Percentiles rank a stretch among this genome's conserved stretches.
Conservation (phyloP, 1,140 invertebrate species). For the Zaprionus kolodkinae region DNA sequence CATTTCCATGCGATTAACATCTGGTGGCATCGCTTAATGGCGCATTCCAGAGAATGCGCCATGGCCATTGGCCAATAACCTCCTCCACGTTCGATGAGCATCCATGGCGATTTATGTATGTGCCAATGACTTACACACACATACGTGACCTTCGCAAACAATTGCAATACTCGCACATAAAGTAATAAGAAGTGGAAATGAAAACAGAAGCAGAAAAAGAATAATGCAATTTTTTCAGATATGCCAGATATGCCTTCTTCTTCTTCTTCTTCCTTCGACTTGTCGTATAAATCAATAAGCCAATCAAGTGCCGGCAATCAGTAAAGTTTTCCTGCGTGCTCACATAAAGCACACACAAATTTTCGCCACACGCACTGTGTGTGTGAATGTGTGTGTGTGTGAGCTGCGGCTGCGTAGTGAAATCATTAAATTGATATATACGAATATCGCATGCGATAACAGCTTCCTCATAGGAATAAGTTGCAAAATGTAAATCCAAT, state of each 20-base stretch:
- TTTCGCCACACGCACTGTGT: conserved; percentile 49
- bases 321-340: conserved; percentile 39
- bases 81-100: not conserved
- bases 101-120: conserved; percentile 52
- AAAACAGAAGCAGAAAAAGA: conserved; percentile 2
- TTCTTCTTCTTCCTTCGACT: not conserved
- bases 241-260: not conserved
- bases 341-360: conserved; percentile 55
- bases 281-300: conserved; percentile 59
- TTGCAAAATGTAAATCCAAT: not conserved
- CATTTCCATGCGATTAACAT: conserved; percentile 82
- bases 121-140: conserved; percentile 30
- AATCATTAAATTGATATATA: conserved; percentile 50
- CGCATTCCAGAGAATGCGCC: conserved; percentile 44
- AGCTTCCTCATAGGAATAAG: not conserved
- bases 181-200: not conserved
- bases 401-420: not conserved
- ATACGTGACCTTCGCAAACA: conserved; percentile 49
- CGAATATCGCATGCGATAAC: conserved; percentile 24
- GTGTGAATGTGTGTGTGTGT: conserved; percentile 5
- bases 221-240: conserved; percentile 46
- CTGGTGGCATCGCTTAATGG: conserved; percentile 69
- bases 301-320: conserved; percentile 61
- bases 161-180: conserved; percentile 32
- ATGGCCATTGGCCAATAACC: conserved; percentile 51